phyloP scores from a whole-genome alignment of 2,797 vertebrate genomes.

The Chaetophractus vellerosus region DNA sequence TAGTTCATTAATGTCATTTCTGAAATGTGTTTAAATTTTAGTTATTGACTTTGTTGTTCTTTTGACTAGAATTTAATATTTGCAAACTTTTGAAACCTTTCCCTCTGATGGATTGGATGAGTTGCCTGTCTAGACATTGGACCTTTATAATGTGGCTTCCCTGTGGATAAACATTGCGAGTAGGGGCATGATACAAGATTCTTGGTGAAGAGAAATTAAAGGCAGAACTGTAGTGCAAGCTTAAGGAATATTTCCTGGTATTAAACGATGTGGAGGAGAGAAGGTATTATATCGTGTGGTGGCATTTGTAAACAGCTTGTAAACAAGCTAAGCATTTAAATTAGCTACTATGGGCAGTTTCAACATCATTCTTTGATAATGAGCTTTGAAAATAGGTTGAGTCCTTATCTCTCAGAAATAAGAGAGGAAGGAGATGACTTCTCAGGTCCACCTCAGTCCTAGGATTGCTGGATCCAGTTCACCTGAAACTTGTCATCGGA shows the following conservation, averaged over 20 bases:
- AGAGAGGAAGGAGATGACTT: constrained; percentile 32
- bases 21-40: constrained; percentile 75
- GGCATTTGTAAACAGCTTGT: constrained; percentile 35
- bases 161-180: constrained; percentile 65
- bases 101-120: constrained; percentile 65
- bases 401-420: constrained; percentile 61
- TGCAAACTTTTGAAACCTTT: constrained; percentile 76
- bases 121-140: constrained; percentile 71
- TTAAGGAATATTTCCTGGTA: constrained; percentile 20
- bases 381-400: constrained; percentile 48
- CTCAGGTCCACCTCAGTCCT: constrained; percentile 1
- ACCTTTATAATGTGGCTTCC: constrained; percentile 69
- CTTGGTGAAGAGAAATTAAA: constrained; percentile 62
- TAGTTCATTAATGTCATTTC: constrained; percentile 61
- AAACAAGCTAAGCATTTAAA: constrained; percentile 48
- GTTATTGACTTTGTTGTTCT: constrained; percentile 72
- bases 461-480: constrained; percentile 38
- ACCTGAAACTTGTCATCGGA: constrained; percentile 28
- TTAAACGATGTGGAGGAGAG: constrained; percentile 11
- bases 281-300: not conserved
- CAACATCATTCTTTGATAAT: constrained; percentile 64
- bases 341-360: constrained; percentile 25
- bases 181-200: constrained; percentile 48
- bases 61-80: constrained; percentile 76
- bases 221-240: constrained; percentile 67